Conservation (phyloP, 1,140 invertebrate genomes). For the Agrilus planipennis region DNA sequence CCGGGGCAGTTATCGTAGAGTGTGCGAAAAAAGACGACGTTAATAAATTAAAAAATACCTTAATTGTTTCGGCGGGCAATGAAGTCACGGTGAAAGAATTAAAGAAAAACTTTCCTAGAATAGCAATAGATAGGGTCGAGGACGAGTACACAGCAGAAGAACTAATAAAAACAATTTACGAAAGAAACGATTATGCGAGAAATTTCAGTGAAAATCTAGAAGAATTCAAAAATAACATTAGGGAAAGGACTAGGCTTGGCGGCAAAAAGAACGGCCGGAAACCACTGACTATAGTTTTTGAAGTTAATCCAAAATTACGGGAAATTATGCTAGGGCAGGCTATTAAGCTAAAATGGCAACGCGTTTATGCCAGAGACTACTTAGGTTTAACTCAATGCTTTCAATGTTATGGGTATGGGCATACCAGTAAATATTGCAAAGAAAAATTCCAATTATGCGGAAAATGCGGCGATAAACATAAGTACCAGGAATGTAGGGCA, state of each 20-base stretch:
- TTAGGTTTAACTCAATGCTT: not conserved
- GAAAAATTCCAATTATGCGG: not conserved
- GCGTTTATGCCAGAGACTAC: not conserved
- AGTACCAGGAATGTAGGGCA: not conserved
- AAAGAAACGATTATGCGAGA: not conserved
- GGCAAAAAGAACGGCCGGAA: not conserved
- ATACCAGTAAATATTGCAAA: not conserved
- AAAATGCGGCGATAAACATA: constrained; percentile 1
- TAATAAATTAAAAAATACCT: not conserved
- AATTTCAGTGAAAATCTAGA: not conserved
- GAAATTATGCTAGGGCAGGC: not conserved
- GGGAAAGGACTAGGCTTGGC: not conserved
- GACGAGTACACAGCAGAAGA: not conserved
- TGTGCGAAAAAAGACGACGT: not conserved
- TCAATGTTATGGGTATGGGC: not conserved
- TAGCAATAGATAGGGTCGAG: not conserved
- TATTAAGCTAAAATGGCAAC: not conserved
- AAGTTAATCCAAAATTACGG: not conserved
- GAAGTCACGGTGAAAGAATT: not conserved
- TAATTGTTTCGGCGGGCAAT: not conserved
- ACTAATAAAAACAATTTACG: not conserved
- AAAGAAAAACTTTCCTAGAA: not conserved
- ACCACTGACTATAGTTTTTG: not conserved
- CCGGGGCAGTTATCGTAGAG: not conserved
- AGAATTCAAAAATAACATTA: not conserved